Conservation (phyloP, 2,113 vertebrate species). For the Pseudopipra pipra region DNA sequence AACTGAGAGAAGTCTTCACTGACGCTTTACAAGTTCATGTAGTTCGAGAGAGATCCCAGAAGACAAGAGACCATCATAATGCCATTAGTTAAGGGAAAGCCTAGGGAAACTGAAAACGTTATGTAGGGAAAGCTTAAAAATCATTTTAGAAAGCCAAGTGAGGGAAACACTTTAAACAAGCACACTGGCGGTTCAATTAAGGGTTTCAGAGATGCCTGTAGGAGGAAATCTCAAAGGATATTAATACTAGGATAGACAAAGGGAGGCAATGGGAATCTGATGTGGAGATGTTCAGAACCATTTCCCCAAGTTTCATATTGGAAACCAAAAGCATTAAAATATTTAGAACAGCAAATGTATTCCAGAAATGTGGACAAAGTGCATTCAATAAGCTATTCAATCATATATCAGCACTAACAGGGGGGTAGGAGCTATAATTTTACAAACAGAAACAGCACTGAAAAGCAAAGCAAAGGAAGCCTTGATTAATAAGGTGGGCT, state of each 20-base stretch:
- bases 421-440: neutral
- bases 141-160: neutral
- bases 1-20: neutral
- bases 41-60: neutral
- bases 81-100: slow-evolving; percentile 1
- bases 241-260: neutral
- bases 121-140: slow-evolving; percentile 1
- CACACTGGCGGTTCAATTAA: slow-evolving; percentile 20
- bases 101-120: neutral
- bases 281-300: neutral
- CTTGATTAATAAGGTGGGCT: neutral
- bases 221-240: slow-evolving; percentile 27
- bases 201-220: slow-evolving; percentile 5
- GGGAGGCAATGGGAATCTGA: neutral
- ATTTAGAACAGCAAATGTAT: neutral
- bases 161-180: slow-evolving; percentile 36
- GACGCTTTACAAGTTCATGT: neutral
- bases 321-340: neutral
- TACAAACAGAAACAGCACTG: neutral
- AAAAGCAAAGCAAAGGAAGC: neutral
- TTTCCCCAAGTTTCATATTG: neutral
- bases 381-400: neutral
- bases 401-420: neutral
- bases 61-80: slow-evolving; percentile 17
- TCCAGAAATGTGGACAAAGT: neutral